Evolutionary conservation across 1,140 invertebrate species (phyloP).

Genomic region (Calycopis cecrops): DNA sequence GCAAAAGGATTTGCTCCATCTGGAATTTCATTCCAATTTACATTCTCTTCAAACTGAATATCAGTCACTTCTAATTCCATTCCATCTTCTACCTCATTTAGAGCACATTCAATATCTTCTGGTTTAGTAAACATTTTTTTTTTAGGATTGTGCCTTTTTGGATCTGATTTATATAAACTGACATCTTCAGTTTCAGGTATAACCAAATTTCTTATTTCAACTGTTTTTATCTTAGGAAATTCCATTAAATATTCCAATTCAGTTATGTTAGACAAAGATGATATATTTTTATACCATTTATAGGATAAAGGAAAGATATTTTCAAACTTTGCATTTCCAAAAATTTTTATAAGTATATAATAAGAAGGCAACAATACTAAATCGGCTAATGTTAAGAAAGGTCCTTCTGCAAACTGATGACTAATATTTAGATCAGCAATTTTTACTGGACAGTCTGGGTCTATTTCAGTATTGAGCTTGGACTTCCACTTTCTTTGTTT

Average conservation of each 20-base stretch:
- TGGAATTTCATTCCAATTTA: constrained; percentile 80
- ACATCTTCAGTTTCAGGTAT: constrained; percentile 70
- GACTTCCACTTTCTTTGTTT: constrained; percentile 73
- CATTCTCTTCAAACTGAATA: constrained; percentile 34
- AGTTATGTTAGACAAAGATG: constrained; percentile 12
- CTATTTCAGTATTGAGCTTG: constrained; percentile 39
- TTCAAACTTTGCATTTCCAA: constrained; percentile 64
- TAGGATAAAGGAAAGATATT: constrained; percentile 78
- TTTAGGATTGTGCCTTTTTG: constrained; percentile 83
- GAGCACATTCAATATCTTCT: constrained; percentile 81
- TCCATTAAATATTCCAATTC: constrained; percentile 1
- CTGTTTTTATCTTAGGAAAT: background rate
- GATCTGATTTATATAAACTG: constrained; percentile 88
- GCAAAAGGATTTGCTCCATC: constrained; percentile 83
- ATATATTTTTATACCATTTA: constrained; percentile 80
- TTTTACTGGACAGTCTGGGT: constrained; percentile 58
- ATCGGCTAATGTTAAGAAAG: constrained; percentile 89
- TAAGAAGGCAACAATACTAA: constrained; percentile 86
- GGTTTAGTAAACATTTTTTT: constrained; percentile 85
- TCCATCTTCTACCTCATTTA: constrained; percentile 56
- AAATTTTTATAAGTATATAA: constrained; percentile 78
- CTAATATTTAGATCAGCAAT: constrained; percentile 75
- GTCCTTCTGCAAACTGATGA: constrained; percentile 90
- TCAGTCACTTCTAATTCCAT: constrained; percentile 61
- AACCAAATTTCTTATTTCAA: constrained; percentile 16